A percentile compares a stretch with the other conserved stretches of the same genome.
Conservation (phyloP, 2,113 vertebrate genomes). For the Catharus bicknelli region DNA sequence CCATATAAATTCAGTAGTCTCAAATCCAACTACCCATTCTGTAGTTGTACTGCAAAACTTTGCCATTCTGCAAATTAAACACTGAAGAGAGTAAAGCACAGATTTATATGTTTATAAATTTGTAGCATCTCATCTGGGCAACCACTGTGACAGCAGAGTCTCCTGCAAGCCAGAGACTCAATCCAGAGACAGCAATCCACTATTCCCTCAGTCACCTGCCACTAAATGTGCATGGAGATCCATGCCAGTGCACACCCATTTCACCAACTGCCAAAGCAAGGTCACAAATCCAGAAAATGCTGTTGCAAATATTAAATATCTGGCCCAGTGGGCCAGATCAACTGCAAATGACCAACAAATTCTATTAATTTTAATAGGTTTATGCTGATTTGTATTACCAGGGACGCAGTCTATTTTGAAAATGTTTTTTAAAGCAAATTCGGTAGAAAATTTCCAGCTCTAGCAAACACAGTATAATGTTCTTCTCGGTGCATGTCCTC, state of each 20-base stretch:
- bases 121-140: neutral
- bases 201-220: neutral
- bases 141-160: neutral
- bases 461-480: neutral
- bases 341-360: neutral
- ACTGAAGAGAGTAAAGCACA: neutral
- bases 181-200: neutral
- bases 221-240: neutral
- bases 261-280: neutral
- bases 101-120: neutral
- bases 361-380: neutral
- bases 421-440: neutral
- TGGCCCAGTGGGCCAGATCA: neutral
- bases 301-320: neutral
- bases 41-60: neutral
- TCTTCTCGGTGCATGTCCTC: neutral
- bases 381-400: neutral
- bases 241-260: rapidly evolving
- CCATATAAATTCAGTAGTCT: neutral
- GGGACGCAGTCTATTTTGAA: neutral
- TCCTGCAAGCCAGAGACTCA: neutral
- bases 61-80: neutral
- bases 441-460: neutral
- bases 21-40: neutral
- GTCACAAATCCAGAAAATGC: neutral